Evolutionary conservation across 2,888 invertebrate genomes (phyloP).

Genomic region (Coremacera marginata): DNA sequence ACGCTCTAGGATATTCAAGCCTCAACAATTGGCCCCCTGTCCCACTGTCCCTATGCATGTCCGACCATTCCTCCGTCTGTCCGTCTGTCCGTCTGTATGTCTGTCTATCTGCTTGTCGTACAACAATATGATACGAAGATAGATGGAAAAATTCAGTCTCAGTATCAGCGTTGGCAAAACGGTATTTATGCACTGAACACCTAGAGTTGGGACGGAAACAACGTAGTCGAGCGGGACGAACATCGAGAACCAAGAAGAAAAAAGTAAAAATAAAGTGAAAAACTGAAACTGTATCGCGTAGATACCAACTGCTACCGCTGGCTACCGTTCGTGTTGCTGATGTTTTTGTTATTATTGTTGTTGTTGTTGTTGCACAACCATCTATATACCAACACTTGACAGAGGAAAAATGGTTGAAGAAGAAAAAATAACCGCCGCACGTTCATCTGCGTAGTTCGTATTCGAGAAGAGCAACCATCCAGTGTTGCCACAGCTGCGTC

Average conservation of each 20-base stretch:
- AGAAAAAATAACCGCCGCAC: slow-evolving; percentile 12
- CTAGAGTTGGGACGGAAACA: slow-evolving; percentile 4
- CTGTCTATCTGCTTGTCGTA: background rate
- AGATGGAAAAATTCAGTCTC: slow-evolving; percentile 45
- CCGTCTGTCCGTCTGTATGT: background rate
- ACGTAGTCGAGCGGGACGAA: slow-evolving; percentile 3
- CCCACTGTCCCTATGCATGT: background rate
- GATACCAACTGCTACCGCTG: slow-evolving; percentile 45
- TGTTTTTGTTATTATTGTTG: slow-evolving; percentile 1
- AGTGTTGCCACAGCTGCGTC: slow-evolving; percentile 47
- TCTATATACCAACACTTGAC: no score
- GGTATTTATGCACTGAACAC: slow-evolving; percentile 46
- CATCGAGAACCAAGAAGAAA: slow-evolving; percentile 22
- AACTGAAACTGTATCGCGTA: slow-evolving; percentile 47
- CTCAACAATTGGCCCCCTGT: background rate
- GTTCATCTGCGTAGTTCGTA: slow-evolving; percentile 34
- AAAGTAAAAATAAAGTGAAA: slow-evolving; percentile 43
- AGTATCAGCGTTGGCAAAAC: slow-evolving; percentile 48
- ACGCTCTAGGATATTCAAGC: background rate
- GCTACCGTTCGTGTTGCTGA: slow-evolving; percentile 5
- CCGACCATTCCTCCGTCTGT: no score
- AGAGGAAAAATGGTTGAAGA: background rate
- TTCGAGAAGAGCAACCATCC: slow-evolving; percentile 10
- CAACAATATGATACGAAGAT: slow-evolving; percentile 48
- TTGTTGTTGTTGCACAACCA: background rate